phyloP scores from a whole-genome alignment of 2,113 vertebrate species.

The Chamaea fasciata region DNA sequence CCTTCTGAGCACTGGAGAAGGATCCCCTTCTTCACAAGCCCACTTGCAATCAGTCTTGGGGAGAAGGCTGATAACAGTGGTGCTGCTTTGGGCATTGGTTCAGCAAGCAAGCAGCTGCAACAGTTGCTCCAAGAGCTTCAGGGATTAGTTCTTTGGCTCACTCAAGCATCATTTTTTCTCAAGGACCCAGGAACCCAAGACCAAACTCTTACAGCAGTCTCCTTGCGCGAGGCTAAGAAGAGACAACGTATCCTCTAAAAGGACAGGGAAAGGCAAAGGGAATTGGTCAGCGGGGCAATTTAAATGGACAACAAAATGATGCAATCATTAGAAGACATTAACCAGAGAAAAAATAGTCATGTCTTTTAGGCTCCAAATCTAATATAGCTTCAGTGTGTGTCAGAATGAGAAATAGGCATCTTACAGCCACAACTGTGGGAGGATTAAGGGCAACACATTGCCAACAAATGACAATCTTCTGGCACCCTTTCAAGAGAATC shows the following conservation, averaged over 20 bases:
- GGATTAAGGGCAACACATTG: neutral
- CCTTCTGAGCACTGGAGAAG: neutral
- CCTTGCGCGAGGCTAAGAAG: neutral
- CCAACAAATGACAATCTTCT: slow-evolving; percentile 5
- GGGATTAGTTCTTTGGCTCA: neutral
- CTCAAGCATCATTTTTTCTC: neutral
- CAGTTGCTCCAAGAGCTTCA: neutral
- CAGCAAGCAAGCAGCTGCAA: slow-evolving; percentile 7
- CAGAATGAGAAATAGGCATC: neutral
- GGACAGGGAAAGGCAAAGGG: neutral
- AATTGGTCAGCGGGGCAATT: neutral
- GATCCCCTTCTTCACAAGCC: neutral
- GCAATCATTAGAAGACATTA: neutral
- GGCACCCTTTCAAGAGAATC: neutral
- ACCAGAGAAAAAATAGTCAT: neutral
- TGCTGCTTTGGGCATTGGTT: slow-evolving; percentile 10
- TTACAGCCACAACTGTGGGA: neutral
- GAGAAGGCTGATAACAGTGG: neutral
- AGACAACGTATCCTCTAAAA: neutral
- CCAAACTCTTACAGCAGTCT: neutral
- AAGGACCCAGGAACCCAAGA: neutral
- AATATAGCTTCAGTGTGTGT: neutral
- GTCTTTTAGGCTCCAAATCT: neutral
- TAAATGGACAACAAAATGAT: neutral
- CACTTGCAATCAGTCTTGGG: neutral